Conservation (phyloP, 2,113 vertebrate genomes). For the Phyllostomus hastatus region DNA sequence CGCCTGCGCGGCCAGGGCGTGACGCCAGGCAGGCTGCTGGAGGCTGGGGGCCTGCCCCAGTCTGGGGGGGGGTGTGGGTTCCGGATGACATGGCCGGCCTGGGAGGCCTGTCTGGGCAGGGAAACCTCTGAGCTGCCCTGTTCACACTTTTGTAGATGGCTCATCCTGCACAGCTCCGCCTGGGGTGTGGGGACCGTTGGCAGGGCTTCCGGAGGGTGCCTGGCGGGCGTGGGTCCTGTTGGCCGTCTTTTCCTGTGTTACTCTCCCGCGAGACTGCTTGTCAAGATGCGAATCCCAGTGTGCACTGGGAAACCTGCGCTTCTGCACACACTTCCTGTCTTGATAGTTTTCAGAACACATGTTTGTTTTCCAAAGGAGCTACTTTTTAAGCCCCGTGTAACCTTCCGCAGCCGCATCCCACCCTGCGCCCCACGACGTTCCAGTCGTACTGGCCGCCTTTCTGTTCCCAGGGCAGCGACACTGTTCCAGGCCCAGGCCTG, state of each 20-base stretch:
- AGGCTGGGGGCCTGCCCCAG: background rate
- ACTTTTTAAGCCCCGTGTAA: background rate
- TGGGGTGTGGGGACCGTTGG: background rate
- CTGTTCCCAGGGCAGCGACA: background rate
- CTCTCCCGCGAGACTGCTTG: accelerated
- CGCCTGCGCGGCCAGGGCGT: background rate
- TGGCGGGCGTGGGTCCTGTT: too few relatives aligned
- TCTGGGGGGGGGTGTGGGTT: background rate
- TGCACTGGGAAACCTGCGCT: background rate
- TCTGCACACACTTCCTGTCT: background rate
- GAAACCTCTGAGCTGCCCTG: background rate
- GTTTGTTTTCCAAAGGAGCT: background rate
- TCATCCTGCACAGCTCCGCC: background rate
- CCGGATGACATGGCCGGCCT: background rate
- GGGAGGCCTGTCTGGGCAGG: background rate
- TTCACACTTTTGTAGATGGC: background rate
- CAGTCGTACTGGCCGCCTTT: background rate
- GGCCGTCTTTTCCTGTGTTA: background rate
- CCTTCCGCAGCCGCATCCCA: background rate
- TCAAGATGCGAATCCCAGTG: background rate
- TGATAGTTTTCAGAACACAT: background rate
- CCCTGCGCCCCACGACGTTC: accelerated
- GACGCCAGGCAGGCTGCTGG: background rate
- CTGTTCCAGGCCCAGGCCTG: background rate
- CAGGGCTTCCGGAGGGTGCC: background rate